phyloP scores from a whole-genome alignment of 2,888 invertebrate genomes.

The Drosophila phalerata region DNA sequence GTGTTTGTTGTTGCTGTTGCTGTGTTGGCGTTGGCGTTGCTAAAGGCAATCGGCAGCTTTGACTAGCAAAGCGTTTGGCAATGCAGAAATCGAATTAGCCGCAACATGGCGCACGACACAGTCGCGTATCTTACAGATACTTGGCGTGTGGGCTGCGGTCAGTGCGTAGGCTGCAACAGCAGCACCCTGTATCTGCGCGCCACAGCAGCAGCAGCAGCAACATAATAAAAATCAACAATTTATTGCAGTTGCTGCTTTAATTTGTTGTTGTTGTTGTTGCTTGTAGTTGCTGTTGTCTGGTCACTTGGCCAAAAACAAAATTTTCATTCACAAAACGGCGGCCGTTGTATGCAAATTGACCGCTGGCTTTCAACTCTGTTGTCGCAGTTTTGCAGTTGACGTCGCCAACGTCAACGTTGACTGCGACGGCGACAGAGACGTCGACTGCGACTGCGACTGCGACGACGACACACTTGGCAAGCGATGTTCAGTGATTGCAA shows the following conservation, averaged over 20 bases:
- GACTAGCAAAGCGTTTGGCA: conserved; percentile 77
- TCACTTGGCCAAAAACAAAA: conserved; percentile 50
- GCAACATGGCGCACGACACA: conserved; percentile 69
- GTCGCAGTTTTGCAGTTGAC: conserved; percentile 38
- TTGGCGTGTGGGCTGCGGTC: conserved; percentile 66
- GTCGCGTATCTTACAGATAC: conserved; percentile 75
- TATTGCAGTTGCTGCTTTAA: conserved; percentile 82
- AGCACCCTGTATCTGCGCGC: conserved; percentile 66
- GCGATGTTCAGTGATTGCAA: conserved; percentile 79
- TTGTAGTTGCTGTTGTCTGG: conserved; percentile 18
- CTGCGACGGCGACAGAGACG: background rate
- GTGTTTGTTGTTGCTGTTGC: conserved; percentile 37
- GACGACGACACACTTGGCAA: conserved; percentile 77
- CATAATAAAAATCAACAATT: conserved; percentile 83
- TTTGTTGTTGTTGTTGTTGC: conserved; percentile 42
- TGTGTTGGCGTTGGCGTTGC: conserved; percentile 78
- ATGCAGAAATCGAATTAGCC: conserved; percentile 79
- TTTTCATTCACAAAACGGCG: conserved; percentile 80
- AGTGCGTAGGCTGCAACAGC: conserved; percentile 70
- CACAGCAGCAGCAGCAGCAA: conserved; percentile 45
- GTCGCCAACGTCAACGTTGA: conserved; percentile 2
- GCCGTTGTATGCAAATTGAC: conserved; percentile 79
- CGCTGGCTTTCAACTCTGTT: conserved; percentile 58
- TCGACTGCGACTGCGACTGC: conserved; percentile 27
- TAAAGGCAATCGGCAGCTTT: conserved; percentile 75